phyloP scores from a whole-genome alignment of 2,113 vertebrate species.

The Mesocricetus auratus region DNA sequence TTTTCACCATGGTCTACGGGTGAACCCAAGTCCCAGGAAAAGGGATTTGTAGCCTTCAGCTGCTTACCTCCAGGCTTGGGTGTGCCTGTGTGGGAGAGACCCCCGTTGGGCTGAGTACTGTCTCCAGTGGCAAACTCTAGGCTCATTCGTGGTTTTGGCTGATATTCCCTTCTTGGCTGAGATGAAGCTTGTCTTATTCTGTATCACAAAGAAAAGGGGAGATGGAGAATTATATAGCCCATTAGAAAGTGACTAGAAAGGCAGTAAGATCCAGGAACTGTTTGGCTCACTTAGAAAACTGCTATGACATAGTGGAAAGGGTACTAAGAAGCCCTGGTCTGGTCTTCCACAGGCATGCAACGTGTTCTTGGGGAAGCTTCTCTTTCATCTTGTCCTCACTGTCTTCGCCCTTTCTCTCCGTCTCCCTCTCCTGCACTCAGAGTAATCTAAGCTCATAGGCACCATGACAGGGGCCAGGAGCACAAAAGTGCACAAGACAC shows the following conservation, averaged over 20 bases:
- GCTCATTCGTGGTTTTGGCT: slow-evolving; percentile 94
- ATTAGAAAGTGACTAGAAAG: slow-evolving; percentile 15
- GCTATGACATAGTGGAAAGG: neutral
- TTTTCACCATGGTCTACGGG: accelerated
- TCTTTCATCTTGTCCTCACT: neutral
- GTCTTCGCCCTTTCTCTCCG: neutral
- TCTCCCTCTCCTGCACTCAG: neutral
- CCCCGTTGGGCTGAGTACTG: slow-evolving; percentile 94
- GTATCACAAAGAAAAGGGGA: slow-evolving; percentile 32
- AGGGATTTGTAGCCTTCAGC: neutral
- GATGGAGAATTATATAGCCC: neutral
- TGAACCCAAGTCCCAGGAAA: neutral
- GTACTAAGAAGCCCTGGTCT: neutral
- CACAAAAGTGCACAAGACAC: neutral
- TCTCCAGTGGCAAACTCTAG: slow-evolving; percentile 94
- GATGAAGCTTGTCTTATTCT: slow-evolving; percentile 95
- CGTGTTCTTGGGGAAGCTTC: neutral
- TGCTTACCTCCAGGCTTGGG: slow-evolving; percentile 94
- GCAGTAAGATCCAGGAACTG: neutral
- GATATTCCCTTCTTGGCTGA: slow-evolving; percentile 94
- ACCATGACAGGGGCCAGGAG: neutral
- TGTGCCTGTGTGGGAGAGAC: slow-evolving; percentile 91
- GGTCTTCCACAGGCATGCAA: neutral
- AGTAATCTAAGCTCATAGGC: neutral
- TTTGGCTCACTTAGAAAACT: neutral